Conservation (phyloP, 2,797 vertebrate genomes). For the Muscicapa striata region DNA sequence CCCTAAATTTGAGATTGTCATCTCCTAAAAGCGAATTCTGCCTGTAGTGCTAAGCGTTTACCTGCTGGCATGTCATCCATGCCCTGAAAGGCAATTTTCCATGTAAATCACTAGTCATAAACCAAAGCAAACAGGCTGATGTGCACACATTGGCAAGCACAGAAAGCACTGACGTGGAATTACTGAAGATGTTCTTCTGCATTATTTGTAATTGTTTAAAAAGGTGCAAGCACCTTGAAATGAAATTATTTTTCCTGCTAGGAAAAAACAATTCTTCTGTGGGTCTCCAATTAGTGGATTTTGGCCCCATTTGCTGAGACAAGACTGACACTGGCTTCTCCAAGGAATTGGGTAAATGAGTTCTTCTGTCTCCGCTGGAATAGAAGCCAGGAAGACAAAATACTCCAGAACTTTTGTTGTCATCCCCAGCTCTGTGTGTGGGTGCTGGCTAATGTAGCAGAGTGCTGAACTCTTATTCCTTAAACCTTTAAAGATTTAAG, state of each 20-base stretch:
- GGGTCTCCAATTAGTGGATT: not conserved
- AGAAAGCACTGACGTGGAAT: accelerated
- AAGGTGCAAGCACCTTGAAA: not conserved
- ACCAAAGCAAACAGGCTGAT: not conserved
- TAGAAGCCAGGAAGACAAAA: not conserved
- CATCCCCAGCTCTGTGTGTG: not conserved
- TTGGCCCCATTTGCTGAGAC: not conserved
- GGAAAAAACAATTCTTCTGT: not conserved
- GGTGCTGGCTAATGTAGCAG: not conserved
- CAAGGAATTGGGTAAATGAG: not conserved
- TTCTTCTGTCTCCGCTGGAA: not conserved
- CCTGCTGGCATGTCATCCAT: not conserved
- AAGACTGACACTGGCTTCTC: not conserved
- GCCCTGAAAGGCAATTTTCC: not conserved
- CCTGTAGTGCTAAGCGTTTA: not conserved
- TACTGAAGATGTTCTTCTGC: not conserved
- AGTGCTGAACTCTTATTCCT: not conserved
- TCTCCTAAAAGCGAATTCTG: not conserved
- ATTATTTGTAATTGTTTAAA: not conserved
- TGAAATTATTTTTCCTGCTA: not conserved
- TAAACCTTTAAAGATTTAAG: not conserved
- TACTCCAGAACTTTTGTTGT: not conserved
- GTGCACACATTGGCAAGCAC: not conserved
- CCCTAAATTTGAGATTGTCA: not conserved
- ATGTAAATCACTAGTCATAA: not conserved